Percentiles rank a stretch among this genome's conserved stretches.
Evolutionary conservation across 2,113 vertebrate species (phyloP).

Genomic region (Cygnus buccinator): DNA sequence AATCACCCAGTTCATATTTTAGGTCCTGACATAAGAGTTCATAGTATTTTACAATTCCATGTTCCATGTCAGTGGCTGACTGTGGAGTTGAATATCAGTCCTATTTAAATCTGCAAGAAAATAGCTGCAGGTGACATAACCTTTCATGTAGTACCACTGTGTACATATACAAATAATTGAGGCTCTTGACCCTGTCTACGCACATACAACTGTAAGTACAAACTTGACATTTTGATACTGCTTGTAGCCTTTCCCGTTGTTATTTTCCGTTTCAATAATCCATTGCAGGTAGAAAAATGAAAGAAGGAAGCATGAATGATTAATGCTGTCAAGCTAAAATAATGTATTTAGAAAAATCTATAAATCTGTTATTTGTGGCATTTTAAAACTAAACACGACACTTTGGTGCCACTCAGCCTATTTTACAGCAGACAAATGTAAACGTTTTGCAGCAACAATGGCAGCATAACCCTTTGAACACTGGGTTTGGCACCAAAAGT

Average conservation of each 20-base stretch:
- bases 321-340: constrained; percentile 99
- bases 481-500: constrained; percentile 40
- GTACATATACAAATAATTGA: constrained; percentile 99
- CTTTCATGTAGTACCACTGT: constrained; percentile 93
- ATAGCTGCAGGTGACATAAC: constrained; percentile 98
- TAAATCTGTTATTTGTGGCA: constrained; percentile 99
- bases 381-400: constrained; percentile 88
- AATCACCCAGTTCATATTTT: constrained; percentile 82
- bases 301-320: constrained; percentile 97
- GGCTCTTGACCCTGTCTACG: constrained; percentile 98
- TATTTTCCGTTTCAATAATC: constrained; percentile 99
- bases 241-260: constrained; percentile 91
- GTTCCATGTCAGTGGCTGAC: constrained; percentile 88
- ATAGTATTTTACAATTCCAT: constrained; percentile 79
- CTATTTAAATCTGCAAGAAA: constrained; percentile 91
- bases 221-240: constrained; percentile 99
- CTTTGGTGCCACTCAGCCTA: constrained; percentile 74
- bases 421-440: constrained; percentile 78
- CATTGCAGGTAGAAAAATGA: constrained; percentile 92
- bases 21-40: constrained; percentile 81
- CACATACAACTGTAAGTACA: constrained; percentile 97
- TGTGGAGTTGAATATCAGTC: constrained; percentile 83
- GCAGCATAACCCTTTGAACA: constrained; percentile 30
- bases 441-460: constrained; percentile 46
- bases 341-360: constrained; percentile 96